Evolutionary conservation across 2,888 invertebrate species (phyloP), one percentile per base, ranked within the genome.

Genomic region (Teleiodes luculella): DNA sequence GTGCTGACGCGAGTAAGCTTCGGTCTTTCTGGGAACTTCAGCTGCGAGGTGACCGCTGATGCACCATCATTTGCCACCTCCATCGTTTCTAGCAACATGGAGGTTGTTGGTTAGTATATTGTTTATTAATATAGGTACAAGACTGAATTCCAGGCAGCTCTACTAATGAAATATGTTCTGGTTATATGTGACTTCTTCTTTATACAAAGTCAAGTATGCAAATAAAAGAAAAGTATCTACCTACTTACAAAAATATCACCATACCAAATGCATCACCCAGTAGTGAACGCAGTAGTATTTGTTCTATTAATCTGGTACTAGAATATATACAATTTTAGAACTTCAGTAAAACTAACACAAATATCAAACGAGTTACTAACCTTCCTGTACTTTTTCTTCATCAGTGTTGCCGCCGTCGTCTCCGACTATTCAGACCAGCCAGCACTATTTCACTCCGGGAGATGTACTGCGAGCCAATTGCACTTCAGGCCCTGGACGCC

Each of bases 401-500:
- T 10, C 72, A 89, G 89, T 86, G 8, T 71, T 87, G 10, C 94
- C 94, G 16, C 91, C 92, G 55, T 87, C 90, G 51, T 90, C 92
- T 46, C 95, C 94, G 37, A 85, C 89, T 60, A 92, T 95, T 69
- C 90, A 90, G 68, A 92, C 94, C 10, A 93, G 92, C 67, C 91
- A 92, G 62, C 92, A 93, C 61, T 92, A 93, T 65, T 93, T 94
- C 81, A 92, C 93, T 69, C 92, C 92, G 0, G 94, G 94, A 14
- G 94, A 95, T 67, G 88, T 91, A 47, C 86, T 95, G 61, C 84
- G 90, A 61, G 94, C 94, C 57, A 95, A 95, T 86, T 95, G 95
- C 79, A 92, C 93, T 10, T 92, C 93, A 11, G 92, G 93, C 10
- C 92, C 93, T 11, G 93, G 95, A 57, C 91, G 92, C 54, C 95